Conservation (phyloP, 2,113 vertebrate genomes). For the Labeo catla region DNA sequence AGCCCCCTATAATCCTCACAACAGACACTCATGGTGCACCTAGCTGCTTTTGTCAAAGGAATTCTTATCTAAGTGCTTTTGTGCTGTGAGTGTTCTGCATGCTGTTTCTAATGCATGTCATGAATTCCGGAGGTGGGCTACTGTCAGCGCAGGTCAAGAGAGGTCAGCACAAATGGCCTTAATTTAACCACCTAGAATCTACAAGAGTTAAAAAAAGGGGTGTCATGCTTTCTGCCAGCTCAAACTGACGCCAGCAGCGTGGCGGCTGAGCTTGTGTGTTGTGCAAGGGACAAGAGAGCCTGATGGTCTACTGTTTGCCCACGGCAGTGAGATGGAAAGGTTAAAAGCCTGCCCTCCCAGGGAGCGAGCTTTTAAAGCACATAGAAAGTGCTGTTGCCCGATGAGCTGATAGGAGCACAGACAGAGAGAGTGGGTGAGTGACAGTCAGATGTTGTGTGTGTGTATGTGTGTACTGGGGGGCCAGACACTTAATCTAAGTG, state of each 20-base stretch:
- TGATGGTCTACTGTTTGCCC: constrained; percentile 30
- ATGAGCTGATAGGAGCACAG: constrained; percentile 23
- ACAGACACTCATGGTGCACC: constrained; percentile 1
- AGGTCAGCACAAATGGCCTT: constrained; percentile 68
- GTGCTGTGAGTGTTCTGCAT: constrained; percentile 65
- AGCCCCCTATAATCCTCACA: not conserved
- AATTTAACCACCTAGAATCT: constrained; percentile 56
- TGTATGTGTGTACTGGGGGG: not conserved
- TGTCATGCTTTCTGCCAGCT: constrained; percentile 36
- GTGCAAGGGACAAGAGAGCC: not conserved
- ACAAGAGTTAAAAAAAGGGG: constrained; percentile 10
- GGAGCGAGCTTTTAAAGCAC: not conserved
- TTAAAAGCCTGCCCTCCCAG: constrained; percentile 50
- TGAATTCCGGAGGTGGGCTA: constrained; percentile 59
- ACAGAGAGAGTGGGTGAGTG: not conserved
- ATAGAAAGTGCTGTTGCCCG: not conserved
- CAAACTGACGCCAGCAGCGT: constrained; percentile 34
- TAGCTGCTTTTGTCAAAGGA: constrained; percentile 27
- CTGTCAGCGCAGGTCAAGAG: constrained; percentile 43
- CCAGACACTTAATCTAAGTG: constrained; percentile 51
- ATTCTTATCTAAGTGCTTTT: constrained; percentile 53
- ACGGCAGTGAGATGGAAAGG: constrained; percentile 30
- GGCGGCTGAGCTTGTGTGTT: constrained; percentile 15
- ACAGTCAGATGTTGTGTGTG: constrained; percentile 36
- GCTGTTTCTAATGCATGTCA: constrained; percentile 66